These are phyloP conservation scores for Gisinianus flammeolus DNA, from an alignment of 2,888 invertebrate genomes.

Conservation along the genomic window DNA sequence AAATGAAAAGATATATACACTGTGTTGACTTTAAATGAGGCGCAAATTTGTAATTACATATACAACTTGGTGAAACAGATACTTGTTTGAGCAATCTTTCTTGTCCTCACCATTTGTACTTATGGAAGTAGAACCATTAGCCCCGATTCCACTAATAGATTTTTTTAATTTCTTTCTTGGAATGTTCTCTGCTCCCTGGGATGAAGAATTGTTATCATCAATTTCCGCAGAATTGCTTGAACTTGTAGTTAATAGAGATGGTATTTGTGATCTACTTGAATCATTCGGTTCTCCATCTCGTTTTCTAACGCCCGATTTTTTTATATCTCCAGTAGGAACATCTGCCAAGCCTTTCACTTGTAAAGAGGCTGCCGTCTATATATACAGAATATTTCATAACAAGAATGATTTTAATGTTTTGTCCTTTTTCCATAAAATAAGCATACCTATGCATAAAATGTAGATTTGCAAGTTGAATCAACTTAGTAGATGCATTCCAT, in stretches of 20 bases:
- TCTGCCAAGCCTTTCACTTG: slow-evolving; percentile 89
- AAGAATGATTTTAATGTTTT: not conserved
- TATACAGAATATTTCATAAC: not conserved
- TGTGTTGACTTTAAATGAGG: too few relatives aligned
- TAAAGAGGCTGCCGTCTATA: slow-evolving; percentile 82
- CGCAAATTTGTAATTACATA: too few relatives aligned
- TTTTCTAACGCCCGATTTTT: slow-evolving; percentile 38
- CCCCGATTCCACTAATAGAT: slow-evolving; percentile 54
- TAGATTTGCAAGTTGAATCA: not conserved
- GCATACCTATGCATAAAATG: not conserved
- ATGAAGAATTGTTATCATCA: slow-evolving; percentile 36
- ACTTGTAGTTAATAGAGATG: not conserved
- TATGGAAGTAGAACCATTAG: slow-evolving; percentile 47
- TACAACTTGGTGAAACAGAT: too few relatives aligned
- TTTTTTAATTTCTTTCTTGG: slow-evolving; percentile 58
- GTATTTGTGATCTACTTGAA: slow-evolving; percentile 7
- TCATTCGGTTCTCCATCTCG: slow-evolving; percentile 47
- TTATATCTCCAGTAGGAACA: slow-evolving; percentile 66
- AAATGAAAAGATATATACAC: too few relatives aligned
- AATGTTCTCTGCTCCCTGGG: slow-evolving; percentile 43
- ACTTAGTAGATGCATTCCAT: not conserved
- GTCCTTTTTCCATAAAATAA: not conserved
- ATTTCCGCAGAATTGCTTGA: slow-evolving; percentile 51
- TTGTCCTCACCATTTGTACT: slow-evolving; percentile 58
- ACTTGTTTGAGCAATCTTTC: too few relatives aligned